These are phyloP conservation scores for Syrista parreyssii DNA, from an alignment of 2,888 invertebrate species.

Conservation along the genomic window DNA sequence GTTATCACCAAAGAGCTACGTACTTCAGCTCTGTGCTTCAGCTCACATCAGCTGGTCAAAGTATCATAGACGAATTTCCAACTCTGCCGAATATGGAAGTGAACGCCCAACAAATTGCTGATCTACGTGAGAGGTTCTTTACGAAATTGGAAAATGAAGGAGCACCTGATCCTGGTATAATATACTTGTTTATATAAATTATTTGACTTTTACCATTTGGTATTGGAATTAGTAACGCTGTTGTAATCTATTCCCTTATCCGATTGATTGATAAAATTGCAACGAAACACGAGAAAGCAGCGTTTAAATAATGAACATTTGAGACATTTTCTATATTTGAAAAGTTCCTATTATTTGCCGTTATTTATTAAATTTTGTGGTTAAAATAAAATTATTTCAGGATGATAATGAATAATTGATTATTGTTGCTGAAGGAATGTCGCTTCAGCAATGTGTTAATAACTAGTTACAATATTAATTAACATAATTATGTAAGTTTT, in stretches of 20 bases:
- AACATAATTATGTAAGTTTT: constrained; percentile 2
- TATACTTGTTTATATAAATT: neutral
- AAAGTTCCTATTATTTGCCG: neutral
- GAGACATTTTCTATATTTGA: neutral
- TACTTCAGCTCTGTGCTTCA: neutral
- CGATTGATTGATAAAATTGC: neutral
- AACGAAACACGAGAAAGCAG: neutral
- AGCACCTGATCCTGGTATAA: constrained; percentile 49
- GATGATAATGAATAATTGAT: neutral
- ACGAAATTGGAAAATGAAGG: constrained; percentile 56
- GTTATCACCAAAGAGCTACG: neutral
- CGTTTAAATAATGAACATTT: neutral
- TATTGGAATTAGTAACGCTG: neutral
- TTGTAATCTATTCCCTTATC: neutral
- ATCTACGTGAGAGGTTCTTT: constrained; percentile 58
- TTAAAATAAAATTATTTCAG: neutral
- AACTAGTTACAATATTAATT: neutral
- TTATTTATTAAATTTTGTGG: neutral
- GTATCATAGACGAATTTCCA: constrained; percentile 31
- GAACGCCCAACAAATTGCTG: constrained; percentile 46
- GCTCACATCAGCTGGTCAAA: constrained; percentile 40
- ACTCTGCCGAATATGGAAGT: constrained; percentile 46
- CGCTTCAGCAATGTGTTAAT: neutral
- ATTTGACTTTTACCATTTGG: constrained; percentile 1
- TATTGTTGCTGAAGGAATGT: neutral